phyloP scores from a whole-genome alignment of 2,113 vertebrate genomes.

The Aptenodytes patagonicus region DNA sequence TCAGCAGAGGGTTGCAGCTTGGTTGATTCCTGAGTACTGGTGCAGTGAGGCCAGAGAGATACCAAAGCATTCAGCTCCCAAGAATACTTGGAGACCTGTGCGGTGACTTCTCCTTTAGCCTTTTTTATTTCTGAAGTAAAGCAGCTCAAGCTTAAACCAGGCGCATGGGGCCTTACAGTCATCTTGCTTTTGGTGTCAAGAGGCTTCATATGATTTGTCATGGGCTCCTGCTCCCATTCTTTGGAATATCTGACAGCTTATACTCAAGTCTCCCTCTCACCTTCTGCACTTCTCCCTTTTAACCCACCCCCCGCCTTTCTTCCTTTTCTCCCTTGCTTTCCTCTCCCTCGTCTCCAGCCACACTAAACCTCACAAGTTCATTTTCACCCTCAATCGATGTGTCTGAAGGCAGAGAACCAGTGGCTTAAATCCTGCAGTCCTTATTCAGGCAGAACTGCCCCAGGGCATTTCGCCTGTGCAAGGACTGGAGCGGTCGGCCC shows the following conservation, averaged over 20 bases:
- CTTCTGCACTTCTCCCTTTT: slow-evolving; percentile 18
- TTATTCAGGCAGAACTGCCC: background rate
- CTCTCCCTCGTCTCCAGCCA: slow-evolving; percentile 22
- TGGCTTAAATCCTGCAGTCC: background rate
- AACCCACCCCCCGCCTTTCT: slow-evolving; percentile 16
- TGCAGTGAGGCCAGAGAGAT: background rate
- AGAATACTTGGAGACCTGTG: background rate
- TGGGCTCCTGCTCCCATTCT: slow-evolving; percentile 51
- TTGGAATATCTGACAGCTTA: slow-evolving; percentile 52
- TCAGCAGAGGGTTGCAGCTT: background rate
- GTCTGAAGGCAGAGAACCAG: slow-evolving; percentile 42
- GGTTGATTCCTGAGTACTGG: background rate
- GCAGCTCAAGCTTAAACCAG: background rate
- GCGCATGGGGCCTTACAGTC: slow-evolving; percentile 6
- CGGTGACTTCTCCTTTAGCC: background rate
- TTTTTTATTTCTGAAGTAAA: background rate
- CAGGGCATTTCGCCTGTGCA: background rate
- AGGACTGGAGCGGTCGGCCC: background rate
- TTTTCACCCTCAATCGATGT: slow-evolving; percentile 14
- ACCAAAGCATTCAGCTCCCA: background rate
- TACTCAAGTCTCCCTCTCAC: slow-evolving; percentile 30
- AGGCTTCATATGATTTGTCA: slow-evolving; percentile 50
- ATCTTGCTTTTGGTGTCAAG: slow-evolving; percentile 49
- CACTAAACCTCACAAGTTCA: slow-evolving; percentile 1
- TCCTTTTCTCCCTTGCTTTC: slow-evolving; percentile 5